A percentile compares a stretch with the other conserved stretches of the same genome.
Evolutionary conservation across 2,888 invertebrate genomes (phyloP).

Genomic region (Nomada hirtipes): DNA sequence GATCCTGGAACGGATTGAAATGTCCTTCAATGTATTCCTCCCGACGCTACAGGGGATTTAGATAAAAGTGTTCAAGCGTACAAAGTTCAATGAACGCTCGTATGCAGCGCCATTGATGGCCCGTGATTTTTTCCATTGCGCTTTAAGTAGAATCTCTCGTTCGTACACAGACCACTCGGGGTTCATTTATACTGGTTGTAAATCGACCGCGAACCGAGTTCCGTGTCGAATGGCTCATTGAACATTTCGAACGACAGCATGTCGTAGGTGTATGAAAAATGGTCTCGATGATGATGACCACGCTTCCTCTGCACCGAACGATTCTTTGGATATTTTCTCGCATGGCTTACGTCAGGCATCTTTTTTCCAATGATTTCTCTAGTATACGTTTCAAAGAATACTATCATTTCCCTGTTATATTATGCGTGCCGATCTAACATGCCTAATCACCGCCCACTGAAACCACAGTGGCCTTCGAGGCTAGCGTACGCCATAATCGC

Average conservation of each 20-base stretch:
- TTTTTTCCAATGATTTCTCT: constrained; percentile 21
- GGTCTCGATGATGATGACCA: constrained; percentile 57
- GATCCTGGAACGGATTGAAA: background rate
- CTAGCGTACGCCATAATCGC: constrained; percentile 30
- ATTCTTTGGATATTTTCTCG: constrained; percentile 52
- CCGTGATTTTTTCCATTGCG: background rate
- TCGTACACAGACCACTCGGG: background rate
- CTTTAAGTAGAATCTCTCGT: constrained; percentile 8
- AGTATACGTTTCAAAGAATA: constrained; percentile 24
- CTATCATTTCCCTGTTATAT: constrained; percentile 61
- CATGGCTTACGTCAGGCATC: constrained; percentile 59
- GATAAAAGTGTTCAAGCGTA: too few species aligned
- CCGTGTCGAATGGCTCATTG: constrained; percentile 26
- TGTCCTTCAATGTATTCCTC: background rate
- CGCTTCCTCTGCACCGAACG: constrained; percentile 38
- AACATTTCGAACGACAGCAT: constrained; percentile 12
- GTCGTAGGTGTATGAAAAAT: constrained; percentile 65
- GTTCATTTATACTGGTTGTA: background rate
- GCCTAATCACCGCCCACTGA: constrained; percentile 63
- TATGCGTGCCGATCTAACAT: constrained; percentile 33
- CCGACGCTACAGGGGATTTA: background rate
- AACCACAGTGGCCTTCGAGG: constrained; percentile 67
- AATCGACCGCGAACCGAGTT: constrained; percentile 14
- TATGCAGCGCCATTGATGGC: background rate
- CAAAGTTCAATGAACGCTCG: too few species aligned